Evolutionary conservation across 1,140 invertebrate genomes (phyloP).

Genomic region (Bombyx mandarina): DNA sequence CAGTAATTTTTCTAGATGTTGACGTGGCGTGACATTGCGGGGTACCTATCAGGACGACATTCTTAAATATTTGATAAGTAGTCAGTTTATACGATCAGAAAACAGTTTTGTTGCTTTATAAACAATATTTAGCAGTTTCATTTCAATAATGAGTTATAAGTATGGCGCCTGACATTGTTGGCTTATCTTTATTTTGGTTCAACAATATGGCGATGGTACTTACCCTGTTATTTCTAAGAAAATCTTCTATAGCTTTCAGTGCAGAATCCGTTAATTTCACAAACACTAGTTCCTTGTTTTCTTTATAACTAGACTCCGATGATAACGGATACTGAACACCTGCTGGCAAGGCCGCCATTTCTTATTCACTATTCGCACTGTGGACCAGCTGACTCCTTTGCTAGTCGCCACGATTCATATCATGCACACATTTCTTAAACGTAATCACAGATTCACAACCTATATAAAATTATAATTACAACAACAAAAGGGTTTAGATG

Average conservation of each 20-base stretch:
- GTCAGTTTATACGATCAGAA: constrained; percentile 15
- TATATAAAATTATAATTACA: constrained; percentile 71
- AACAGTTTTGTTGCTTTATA: constrained; percentile 27
- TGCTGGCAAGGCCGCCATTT: constrained; percentile 95
- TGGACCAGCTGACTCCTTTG: constrained; percentile 72
- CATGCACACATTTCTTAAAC: constrained; percentile 69
- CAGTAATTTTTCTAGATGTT: constrained; percentile 64
- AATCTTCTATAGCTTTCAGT: constrained; percentile 91
- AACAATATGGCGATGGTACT: constrained; percentile 73
- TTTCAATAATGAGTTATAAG: constrained; percentile 67
- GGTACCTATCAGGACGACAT: constrained; percentile 24
- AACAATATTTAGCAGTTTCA: constrained; percentile 56
- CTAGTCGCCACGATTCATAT: constrained; percentile 71
- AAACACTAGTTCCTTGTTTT: constrained; percentile 91
- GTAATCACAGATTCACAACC: constrained; percentile 72
- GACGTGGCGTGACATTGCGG: constrained; percentile 66
- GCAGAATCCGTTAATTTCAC: constrained; percentile 96
- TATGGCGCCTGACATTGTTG: constrained; percentile 69
- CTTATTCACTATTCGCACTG: constrained; percentile 72
- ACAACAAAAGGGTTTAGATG: constrained; percentile 67
- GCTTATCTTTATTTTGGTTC: constrained; percentile 63
- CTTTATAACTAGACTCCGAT: constrained; percentile 87
- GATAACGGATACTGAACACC: constrained; percentile 96
- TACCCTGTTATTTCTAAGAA: constrained; percentile 87
- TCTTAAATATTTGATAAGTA: constrained; percentile 22